Evolutionary conservation across 2,797 vertebrate species (phyloP), one percentile per base, ranked within the genome.

Genomic region (Anas capensis): DNA sequence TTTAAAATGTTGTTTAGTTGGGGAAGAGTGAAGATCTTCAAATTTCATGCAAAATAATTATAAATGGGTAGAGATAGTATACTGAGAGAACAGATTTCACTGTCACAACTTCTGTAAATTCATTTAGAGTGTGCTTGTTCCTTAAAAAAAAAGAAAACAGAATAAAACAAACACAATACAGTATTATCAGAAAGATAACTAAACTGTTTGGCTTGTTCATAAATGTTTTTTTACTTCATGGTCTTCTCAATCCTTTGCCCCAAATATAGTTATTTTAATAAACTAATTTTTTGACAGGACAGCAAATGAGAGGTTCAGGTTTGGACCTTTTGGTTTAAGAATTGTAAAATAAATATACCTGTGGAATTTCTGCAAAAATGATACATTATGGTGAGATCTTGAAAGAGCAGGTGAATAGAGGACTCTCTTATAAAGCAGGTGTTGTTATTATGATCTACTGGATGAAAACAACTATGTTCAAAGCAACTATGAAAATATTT

Each of bases 341-440:
- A 36, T 29, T 65, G 8, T 16, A 18, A 34, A 79, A 72, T 51
- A 10, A 76, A 56, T 54, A 46, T 13, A 44, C 5, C 54, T 8
- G 4, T 42, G 33, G 5, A 73, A 80, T 58, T 51, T 56, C 12
- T 82, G 38, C 27, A 31, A 81, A 85, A 80, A 31, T 68, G 42
- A 20, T 21, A 11, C 0, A 8, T 36, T n/a, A 9, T 40, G 14
- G 14, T 58, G 26, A 3, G 11, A n/a, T 61, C 34, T 10, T 14
- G 81, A 18, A 81, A 54, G 14, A 71, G 23, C 10, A 27, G 9
- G 6, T 51, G 56, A 81, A 31, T 16, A 77, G 53, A 31, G 19
- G 10, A 36, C 4, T 9, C 16, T 84, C 40, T 20, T 20, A 2
- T 71, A 38, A 69, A 69, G 14, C 12, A 75, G 14, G 27, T 56